These are phyloP conservation scores for Monopterus albus DNA, from an alignment of 2,113 vertebrate species.

Conservation along the genomic window DNA sequence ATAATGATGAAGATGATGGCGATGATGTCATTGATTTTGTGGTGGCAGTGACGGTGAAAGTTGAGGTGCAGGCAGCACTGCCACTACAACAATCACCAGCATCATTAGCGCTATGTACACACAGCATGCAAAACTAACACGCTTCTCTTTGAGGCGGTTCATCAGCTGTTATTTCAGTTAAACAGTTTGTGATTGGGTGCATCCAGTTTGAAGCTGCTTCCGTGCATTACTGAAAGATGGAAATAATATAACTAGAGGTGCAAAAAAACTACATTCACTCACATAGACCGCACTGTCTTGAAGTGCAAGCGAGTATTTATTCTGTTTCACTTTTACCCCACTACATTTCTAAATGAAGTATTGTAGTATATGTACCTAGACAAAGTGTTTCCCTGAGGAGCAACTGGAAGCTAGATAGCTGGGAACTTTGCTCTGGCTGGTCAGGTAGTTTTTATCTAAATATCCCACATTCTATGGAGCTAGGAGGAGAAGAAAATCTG, in stretches of 20 bases:
- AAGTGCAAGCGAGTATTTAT: not conserved
- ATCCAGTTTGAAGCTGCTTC: not conserved
- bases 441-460: not conserved
- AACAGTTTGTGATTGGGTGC: not conserved
- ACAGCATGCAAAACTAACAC: not conserved
- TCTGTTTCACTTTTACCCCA: too few relatives aligned
- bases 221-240: slow-evolving; percentile 5
- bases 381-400: slow-evolving; percentile 16
- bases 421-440: not conserved
- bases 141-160: slow-evolving; percentile 2
- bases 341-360: not conserved
- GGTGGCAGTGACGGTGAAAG: slow-evolving; percentile 38
- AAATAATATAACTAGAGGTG: not conserved
- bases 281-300: not conserved
- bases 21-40: slow-evolving; percentile 68
- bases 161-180: slow-evolving; percentile 2
- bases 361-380: slow-evolving; percentile 1
- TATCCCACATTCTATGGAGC: too few relatives aligned
- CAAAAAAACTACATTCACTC: not conserved
- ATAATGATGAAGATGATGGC: slow-evolving; percentile 49
- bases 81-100: not conserved
- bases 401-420: not conserved
- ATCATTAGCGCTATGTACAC: slow-evolving; percentile 4
- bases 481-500: not conserved
- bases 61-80: slow-evolving; percentile 13